Conservation (phyloP, 1,140 invertebrate species). For the Monomorium pharaonis region DNA sequence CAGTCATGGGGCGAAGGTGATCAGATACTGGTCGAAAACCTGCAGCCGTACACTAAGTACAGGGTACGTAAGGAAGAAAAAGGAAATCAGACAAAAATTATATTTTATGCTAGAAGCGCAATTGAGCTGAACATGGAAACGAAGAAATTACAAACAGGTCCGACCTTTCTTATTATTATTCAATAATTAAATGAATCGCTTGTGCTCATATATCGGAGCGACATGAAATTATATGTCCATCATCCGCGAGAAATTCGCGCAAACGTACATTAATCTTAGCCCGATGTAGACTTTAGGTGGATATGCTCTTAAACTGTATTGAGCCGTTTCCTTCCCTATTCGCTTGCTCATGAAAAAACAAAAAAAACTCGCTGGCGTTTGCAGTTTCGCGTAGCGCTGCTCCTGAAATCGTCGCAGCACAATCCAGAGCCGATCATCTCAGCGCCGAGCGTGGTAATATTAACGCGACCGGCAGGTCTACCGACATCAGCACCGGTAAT, state of each 20-base stretch:
- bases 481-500: constrained; percentile 91
- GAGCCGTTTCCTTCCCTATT: not conserved
- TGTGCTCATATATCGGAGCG: not conserved
- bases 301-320: constrained; percentile 8
- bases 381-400: constrained; percentile 93
- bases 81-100: not conserved
- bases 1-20: constrained; percentile 88
- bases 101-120: not conserved
- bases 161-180: not conserved
- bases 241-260: not conserved
- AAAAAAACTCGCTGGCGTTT: constrained; percentile 30
- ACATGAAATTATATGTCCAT: not conserved
- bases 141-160: not conserved
- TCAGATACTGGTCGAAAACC: constrained; percentile 89
- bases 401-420: constrained; percentile 87
- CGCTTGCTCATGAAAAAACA: not conserved
- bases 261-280: not conserved
- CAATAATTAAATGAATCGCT: not conserved
- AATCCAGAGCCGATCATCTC: constrained; percentile 91
- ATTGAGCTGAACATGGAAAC: not conserved
- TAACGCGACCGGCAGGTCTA: constrained; percentile 90
- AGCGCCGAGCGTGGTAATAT: constrained; percentile 92
- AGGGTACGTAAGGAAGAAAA: constrained; percentile 86
- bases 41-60: constrained; percentile 95
- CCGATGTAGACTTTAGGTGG: not conserved